A percentile compares a stretch with the other conserved stretches of the same genome.
phyloP scores from a whole-genome alignment of 2,888 invertebrate genomes.

The Rapana venosa region DNA sequence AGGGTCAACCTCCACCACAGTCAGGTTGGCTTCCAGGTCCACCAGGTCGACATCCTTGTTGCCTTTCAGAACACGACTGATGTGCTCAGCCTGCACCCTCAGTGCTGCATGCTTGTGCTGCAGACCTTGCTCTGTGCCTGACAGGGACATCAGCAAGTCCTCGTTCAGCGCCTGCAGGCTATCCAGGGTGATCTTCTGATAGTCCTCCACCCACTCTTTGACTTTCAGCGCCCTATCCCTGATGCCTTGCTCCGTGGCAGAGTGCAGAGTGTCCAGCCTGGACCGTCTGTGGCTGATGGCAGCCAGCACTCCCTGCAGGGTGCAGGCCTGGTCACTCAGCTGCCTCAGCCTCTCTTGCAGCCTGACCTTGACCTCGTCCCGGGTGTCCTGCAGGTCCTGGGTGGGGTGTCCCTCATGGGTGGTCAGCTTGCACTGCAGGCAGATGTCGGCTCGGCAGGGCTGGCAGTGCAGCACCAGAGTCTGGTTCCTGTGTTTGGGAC shows the following conservation, averaged over 20 bases:
- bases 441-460: slow-evolving; percentile 15
- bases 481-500: neutral
- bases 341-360: neutral
- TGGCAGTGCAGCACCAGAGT: neutral
- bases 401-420: slow-evolving; percentile 16
- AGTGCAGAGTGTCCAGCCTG: neutral
- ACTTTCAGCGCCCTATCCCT: neutral
- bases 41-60: slow-evolving; percentile 29
- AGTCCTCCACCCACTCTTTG: neutral
- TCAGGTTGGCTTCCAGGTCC: slow-evolving; percentile 28
- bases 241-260: neutral
- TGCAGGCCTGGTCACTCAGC: neutral
- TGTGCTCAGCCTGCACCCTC: slow-evolving; percentile 6
- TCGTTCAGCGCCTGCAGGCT: neutral
- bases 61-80: slow-evolving; percentile 10
- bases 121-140: neutral
- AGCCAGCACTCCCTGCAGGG: neutral
- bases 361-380: neutral
- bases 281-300: neutral
- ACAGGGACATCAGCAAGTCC: neutral
- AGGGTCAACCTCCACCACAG: neutral
- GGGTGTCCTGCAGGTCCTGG: slow-evolving; percentile 24
- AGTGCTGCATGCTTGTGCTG: slow-evolving; percentile 7
- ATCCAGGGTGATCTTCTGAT: neutral
- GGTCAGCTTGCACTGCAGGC: slow-evolving; percentile 21